Evolutionary conservation across 2,113 vertebrate genomes (phyloP), one percentile per base, ranked within the genome.

Genomic region (Panthera leo): DNA sequence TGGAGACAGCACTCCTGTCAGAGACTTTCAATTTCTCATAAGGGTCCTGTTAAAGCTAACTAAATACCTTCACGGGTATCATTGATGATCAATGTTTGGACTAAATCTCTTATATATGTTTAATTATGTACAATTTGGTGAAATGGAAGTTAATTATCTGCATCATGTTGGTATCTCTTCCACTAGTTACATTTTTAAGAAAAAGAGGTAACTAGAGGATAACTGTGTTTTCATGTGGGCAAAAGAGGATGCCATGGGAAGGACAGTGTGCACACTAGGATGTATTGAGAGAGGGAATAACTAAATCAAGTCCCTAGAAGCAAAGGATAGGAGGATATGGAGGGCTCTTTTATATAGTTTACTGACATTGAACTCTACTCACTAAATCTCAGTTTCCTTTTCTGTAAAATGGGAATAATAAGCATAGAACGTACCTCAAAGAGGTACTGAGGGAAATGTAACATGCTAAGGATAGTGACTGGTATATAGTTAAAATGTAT

Each of bases 231-330:
- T 65, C 51, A 15, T 31, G 85, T 88, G 34, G 18, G 18, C 27
- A 12, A 48, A 88, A 82, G 12, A 19, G 0, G 9, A 13, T 11
- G 3, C 3, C 34, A 27, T 12, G 45, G 16, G 45, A 92, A 73
- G 39, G 36, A 34, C 0, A 21, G n/a, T 25, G 1, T n/a, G 1
- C 3, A 5, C 7, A 3, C 7, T 48, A 78, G 2, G 2, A 58
- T 45, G 7, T 65, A 78, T 0, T 6, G 5, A 83, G 53, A 83
- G 10, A 51, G 0, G 51, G 4, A 42, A 45, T 34, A 45, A 68
- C 12, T 58, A 39, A 61, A 75, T 42, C 65, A 36, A 45, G 27
- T n/a, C 29, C 31, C 13, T 23, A 27, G 13, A 48, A 55, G 39
- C 63, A 45, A 58, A 78, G 67, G 27, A 15, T n/a, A 19, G 10